phyloP scores from a whole-genome alignment of 2,797 vertebrate genomes.

The Harpagifer antarcticus region DNA sequence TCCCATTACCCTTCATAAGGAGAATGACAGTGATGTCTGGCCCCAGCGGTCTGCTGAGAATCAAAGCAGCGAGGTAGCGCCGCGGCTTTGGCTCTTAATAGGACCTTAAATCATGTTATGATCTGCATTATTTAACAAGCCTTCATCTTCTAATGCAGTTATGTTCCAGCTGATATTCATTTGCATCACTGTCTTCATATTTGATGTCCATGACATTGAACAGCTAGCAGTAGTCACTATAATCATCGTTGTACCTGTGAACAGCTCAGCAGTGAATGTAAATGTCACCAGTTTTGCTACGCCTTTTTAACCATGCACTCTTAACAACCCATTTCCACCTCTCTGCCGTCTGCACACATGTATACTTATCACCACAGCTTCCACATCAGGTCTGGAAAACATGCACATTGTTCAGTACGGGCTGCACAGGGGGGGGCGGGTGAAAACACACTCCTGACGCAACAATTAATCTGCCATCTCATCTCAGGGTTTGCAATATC shows the following conservation, averaged over 20 bases:
- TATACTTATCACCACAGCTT: constrained; percentile 52
- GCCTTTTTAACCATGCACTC: constrained; percentile 17
- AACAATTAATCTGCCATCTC: constrained; percentile 67
- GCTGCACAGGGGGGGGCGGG: constrained; percentile 19
- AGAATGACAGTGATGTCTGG: constrained; percentile 64
- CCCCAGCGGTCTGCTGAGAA: constrained; percentile 56
- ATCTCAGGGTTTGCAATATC: constrained; percentile 58
- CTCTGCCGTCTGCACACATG: constrained; percentile 39
- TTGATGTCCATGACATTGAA: constrained; percentile 60
- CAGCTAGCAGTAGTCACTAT: constrained; percentile 30
- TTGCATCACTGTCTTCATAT: constrained; percentile 45
- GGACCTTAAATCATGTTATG: constrained; percentile 62
- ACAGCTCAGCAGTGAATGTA: constrained; percentile 35
- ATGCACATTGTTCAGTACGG: constrained; percentile 21
- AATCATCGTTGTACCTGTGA: constrained; percentile 28
- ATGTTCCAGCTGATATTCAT: constrained; percentile 53
- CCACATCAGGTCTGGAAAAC: constrained; percentile 18
- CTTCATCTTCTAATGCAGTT: constrained; percentile 53
- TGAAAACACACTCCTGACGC: constrained; percentile 53
- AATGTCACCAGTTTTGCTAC: constrained; percentile 45
- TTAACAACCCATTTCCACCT: constrained; percentile 12
- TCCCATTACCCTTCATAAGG: constrained; percentile 69
- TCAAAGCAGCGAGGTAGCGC: constrained; percentile 51
- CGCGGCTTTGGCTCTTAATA: constrained; percentile 49
- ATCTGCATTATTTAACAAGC: constrained; percentile 68